phyloP scores from a whole-genome alignment of 2,113 vertebrate species.

The Lampris incognitus region DNA sequence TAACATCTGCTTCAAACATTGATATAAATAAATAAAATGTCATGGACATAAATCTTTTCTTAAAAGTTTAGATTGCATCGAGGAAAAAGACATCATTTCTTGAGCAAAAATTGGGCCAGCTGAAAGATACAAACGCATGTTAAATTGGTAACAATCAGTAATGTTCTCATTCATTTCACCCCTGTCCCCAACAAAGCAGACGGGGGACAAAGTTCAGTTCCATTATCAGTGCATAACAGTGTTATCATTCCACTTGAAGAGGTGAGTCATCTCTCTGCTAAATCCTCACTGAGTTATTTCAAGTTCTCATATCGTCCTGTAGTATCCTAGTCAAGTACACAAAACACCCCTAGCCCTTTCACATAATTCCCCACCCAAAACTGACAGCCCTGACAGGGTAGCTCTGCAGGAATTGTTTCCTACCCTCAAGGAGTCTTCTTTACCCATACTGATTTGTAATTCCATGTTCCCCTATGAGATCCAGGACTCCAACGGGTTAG shows the following conservation, averaged over 20 bases:
- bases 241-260: conserved; percentile 35
- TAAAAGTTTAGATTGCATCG: conserved; percentile 45
- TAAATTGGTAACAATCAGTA: conserved; percentile 60
- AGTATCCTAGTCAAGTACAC: conserved; percentile 42
- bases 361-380: conserved; percentile 39
- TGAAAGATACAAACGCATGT: conserved; percentile 66
- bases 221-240: conserved; percentile 64
- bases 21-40: conserved; percentile 30
- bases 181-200: conserved; percentile 51
- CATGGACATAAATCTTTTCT: conserved; percentile 20
- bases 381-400: conserved; percentile 57
- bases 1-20: conserved; percentile 10
- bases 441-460: conserved; percentile 12
- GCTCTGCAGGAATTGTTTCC: conserved; percentile 37
- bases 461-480: conserved; percentile 21
- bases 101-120: conserved; percentile 35
- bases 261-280: conserved; percentile 6
- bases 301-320: conserved; percentile 36
- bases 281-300: conserved; percentile 14
- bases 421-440: conserved; percentile 19
- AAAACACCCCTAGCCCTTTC: conserved; percentile 57
- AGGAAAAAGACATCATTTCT: conserved; percentile 52
- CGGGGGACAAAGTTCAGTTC: conserved; percentile 47
- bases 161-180: conserved; percentile 48
- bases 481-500: conserved; percentile 45